Conservation (phyloP, 2,797 vertebrate genomes). For the Phataginus tetradactyla region DNA sequence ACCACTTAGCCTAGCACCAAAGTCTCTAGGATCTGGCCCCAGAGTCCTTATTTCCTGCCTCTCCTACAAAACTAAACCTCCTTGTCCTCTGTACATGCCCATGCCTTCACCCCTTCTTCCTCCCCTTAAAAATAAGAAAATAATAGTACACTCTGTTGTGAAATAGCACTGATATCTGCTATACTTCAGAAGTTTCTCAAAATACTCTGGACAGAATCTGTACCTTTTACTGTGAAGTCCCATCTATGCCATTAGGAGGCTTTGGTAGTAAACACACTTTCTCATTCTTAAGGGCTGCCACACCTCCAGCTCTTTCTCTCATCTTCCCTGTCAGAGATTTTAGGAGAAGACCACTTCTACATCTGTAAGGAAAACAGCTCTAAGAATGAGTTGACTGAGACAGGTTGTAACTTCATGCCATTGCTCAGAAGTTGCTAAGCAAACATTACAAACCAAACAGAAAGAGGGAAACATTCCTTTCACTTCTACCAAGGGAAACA, state of each 20-base stretch:
- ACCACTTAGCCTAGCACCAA: too few relatives aligned
- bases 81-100: not conserved
- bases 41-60: not conserved
- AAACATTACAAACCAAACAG: slow-evolving; percentile 45
- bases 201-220: not conserved
- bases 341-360: not conserved
- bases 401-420: not conserved
- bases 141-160: not conserved
- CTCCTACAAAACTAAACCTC: not conserved
- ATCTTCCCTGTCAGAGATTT: not conserved
- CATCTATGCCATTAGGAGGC: not conserved
- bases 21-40: not conserved
- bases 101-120: not conserved
- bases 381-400: not conserved
- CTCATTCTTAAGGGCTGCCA: not conserved
- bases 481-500: not conserved
- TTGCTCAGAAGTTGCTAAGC: not conserved
- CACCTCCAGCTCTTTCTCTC: not conserved
- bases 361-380: not conserved
- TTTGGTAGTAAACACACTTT: not conserved
- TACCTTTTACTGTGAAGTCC: not conserved
- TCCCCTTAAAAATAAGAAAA: not conserved
- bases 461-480: not conserved
- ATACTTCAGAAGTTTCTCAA: not conserved
- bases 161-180: not conserved